Base-by-base conservation (phyloP, 2,113 vertebrate genomes). In the Tor tambroides region DNA sequence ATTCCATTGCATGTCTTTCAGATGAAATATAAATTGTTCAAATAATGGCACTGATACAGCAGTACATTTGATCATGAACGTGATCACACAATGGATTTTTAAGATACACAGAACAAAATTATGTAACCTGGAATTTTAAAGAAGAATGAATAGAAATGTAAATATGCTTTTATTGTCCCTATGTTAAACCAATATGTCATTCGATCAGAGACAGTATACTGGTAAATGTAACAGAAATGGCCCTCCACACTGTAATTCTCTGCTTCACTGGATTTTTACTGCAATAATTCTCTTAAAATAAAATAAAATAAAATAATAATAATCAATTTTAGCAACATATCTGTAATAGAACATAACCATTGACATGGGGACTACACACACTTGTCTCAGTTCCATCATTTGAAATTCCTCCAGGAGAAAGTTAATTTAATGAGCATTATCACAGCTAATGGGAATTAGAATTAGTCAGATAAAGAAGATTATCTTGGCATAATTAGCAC, bases 381-480 rank as follows among this genome's bases (percentile, higher is more conserved):
- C 28, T 83, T 85, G 11, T 89, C 86, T 69, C 72, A 61, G 78
- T 89, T 84, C 14, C 46, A 93, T 94, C 94, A 94, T 93, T 93
- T 93, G 91, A 91, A 92, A 94, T 94, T 94, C 94, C 93, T 95
- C 92, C 91, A 89, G 91, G 82, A 94, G 93, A 95, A 95, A 95
- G 94, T 94, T 94, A 95, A 95, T 95, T 94, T 95, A 95, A 95
- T 95, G 94, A 95, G 94, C 92, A 94, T 95, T 95, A 95, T 95
- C 93, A 91, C 88, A 88, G 93, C 93, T 95, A 96, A 95, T 95
- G 94, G 94, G 94, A 95, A 95, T 95, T 94, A 95, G 95, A 95
- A 95, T 96, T 94, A 95, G 92, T 95, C 93, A 94, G 95, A 95
- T 95, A 92, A 93, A 94, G 94, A 91, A 95, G 94, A 95, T 96